Conservation (phyloP, 2,113 vertebrate genomes). For the Rhombomys opimus region DNA sequence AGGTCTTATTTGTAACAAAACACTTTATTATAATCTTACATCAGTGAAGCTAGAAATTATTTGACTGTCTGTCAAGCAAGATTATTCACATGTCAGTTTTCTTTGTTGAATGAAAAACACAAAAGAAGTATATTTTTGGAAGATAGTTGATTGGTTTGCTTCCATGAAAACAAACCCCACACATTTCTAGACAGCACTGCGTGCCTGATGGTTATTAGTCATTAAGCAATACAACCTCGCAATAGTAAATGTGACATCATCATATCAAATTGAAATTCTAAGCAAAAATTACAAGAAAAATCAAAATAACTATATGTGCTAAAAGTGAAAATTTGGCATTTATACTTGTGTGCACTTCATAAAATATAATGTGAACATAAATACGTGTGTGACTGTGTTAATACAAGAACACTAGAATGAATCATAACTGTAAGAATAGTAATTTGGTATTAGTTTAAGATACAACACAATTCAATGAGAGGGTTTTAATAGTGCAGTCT, state of each 20-base stretch:
- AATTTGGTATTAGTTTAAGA: neutral
- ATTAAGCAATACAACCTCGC: neutral
- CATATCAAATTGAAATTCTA: constrained; percentile 46
- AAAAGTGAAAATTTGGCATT: constrained; percentile 36
- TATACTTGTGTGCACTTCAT: neutral
- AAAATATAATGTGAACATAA: neutral
- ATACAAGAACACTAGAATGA: neutral
- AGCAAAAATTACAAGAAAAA: neutral
- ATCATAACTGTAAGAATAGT: neutral
- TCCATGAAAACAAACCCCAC: neutral
- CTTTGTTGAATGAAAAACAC: neutral
- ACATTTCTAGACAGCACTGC: neutral
- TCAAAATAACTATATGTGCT: neutral
- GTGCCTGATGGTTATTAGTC: neutral
- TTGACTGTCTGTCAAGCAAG: constrained; percentile 1
- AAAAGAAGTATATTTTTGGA: constrained; percentile 2
- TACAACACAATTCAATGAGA: constrained; percentile 7
- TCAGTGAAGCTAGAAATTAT: constrained; percentile 19
- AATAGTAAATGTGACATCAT: constrained; percentile 2
- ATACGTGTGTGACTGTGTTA: constrained; percentile 1
- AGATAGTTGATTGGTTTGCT: neutral
- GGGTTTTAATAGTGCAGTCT: constrained; percentile 1
- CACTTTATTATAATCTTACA: constrained; percentile 37
- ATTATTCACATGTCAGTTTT: neutral
- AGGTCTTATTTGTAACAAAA: neutral